Conservation (phyloP, 2,113 vertebrate species). For the Muntiacus muntjak region DNA sequence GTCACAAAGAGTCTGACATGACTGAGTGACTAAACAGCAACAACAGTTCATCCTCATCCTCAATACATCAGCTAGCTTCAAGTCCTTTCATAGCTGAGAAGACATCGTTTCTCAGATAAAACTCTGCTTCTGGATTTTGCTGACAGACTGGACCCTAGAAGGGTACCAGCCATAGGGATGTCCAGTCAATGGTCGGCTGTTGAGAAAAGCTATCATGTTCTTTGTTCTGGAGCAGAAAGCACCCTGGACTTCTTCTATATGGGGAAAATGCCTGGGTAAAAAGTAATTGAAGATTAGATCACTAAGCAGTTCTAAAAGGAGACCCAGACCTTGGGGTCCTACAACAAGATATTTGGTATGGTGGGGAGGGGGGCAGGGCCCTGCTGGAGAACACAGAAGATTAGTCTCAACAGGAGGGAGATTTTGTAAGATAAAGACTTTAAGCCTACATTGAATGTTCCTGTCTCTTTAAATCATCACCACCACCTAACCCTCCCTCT, state of each 20-base stretch:
- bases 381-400: neutral
- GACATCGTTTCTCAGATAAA: neutral
- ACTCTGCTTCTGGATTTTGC: neutral
- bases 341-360: neutral
- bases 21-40: neutral
- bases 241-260: neutral
- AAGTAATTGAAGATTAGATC: neutral
- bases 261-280: neutral
- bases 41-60: neutral
- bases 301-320: neutral
- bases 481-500: neutral
- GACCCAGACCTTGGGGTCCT: neutral
- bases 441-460: neutral
- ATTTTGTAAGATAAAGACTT: neutral
- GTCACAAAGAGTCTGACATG: neutral
- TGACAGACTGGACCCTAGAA: neutral
- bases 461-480: slow-evolving; percentile 24
- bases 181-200: neutral
- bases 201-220: neutral
- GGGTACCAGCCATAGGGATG: neutral
- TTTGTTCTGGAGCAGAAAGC: neutral
- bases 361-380: neutral
- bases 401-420: neutral
- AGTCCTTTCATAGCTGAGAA: neutral
- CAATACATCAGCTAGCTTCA: neutral